Percentiles rank a stretch among this genome's conserved stretches.
Evolutionary conservation across 2,797 vertebrate genomes (phyloP).

Genomic region (Xenops minutus): DNA sequence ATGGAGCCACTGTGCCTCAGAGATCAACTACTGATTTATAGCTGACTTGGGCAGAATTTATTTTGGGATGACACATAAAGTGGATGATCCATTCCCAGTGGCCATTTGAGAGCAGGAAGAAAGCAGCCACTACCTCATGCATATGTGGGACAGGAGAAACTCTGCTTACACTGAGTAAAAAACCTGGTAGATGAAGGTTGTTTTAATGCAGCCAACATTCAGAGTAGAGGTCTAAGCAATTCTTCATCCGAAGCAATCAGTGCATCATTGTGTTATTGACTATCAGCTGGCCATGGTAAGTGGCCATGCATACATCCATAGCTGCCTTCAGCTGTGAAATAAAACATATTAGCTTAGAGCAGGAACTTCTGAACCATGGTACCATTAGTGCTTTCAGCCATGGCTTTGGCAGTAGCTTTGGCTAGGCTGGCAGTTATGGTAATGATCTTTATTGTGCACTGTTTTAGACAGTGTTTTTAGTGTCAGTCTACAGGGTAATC

Average conservation of each 20-base stretch:
- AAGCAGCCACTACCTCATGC: not conserved
- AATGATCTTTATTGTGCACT: not conserved
- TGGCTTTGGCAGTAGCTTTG: not conserved
- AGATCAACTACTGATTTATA: not conserved
- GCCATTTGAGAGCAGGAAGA: not conserved
- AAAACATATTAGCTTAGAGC: not conserved
- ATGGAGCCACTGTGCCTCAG: not conserved
- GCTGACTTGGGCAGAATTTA: not conserved
- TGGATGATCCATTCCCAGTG: not conserved
- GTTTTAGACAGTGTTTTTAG: not conserved
- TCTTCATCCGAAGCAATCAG: not conserved
- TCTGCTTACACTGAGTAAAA: not conserved
- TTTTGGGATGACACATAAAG: not conserved
- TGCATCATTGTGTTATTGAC: not conserved
- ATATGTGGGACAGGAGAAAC: not conserved
- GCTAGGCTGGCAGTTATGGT: not conserved
- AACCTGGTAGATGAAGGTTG: not conserved
- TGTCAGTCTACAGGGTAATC: not conserved
- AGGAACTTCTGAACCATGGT: not conserved
- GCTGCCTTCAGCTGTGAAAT: not conserved
- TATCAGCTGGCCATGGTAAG: not conserved
- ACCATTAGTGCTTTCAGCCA: not conserved
- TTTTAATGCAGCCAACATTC: not conserved
- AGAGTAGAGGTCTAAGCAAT: not conserved
- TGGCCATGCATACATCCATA: not conserved